Evolutionary conservation across 2,797 vertebrate species (phyloP), one percentile per base, ranked within the genome.

Genomic region (Eulemur rubriventer): DNA sequence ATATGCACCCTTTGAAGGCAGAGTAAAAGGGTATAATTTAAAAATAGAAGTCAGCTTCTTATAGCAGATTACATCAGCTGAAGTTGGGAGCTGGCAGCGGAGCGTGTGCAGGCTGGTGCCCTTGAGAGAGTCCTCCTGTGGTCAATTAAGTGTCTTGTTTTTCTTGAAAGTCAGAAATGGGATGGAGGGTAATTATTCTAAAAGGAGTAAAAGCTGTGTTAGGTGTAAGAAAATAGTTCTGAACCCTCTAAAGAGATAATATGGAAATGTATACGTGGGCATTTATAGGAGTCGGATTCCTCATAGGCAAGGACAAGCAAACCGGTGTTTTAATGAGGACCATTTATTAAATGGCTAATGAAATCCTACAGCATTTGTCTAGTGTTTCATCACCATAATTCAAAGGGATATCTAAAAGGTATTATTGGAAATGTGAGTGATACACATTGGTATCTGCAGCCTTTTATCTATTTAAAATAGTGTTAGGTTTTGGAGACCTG

Each of bases 41-140:
- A 98, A 99, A 98, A 98, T 98, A 98, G 98, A 98, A 98, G 85
- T 91, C 91, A 96, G 97, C 96, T 98, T 98, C 97, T 98, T 98
- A 96, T 96, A 98, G 98, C 92, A 95, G 98, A 98, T 99, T 97
- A 98, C 98, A 89, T 99, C 98, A 98, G 98, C 96, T 89, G 83
- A 93, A 96, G 90, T 94, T 90, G 90, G 94, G 96, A 95, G 81
- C 97, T 96, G 97, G 67, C 87, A 72, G 94, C 96, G 89, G 88
- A 97, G 91, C 95, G 96, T 94, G 81, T 85, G 94, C 97, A 98
- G 97, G 88, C 48, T 72, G 86, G 59, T 96, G 96, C 97, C 97
- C 97, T 98, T 98, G 98, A 98, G 95, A 97, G 93, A 94, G 89
- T 52, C 96, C 96, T 98, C 94, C 83, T 97, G 96, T 98, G 96